These are phyloP conservation scores for Odobenus rosmarus DNA, from an alignment of 2,113 vertebrate species.

Conservation along the genomic window DNA sequence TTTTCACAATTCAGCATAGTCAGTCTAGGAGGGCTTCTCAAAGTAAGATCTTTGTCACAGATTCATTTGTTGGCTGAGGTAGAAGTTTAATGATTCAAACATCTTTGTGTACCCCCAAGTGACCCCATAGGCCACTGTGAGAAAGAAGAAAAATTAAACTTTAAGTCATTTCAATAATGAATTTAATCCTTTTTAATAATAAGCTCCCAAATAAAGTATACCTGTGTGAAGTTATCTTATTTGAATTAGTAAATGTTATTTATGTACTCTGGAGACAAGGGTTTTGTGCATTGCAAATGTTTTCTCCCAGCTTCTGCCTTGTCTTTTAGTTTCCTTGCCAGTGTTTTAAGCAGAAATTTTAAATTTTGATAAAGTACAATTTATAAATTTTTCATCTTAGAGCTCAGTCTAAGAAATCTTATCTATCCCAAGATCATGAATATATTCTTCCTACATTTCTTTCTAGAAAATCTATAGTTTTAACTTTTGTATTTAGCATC, in stretches of 20 bases:
- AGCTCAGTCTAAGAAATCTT: background rate
- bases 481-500: constrained; percentile 1
- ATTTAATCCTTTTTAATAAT: background rate
- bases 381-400: background rate
- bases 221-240: background rate
- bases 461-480: background rate
- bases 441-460: background rate
- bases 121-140: background rate
- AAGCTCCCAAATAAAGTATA: background rate
- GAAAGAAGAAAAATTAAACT: background rate
- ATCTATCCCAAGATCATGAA: background rate
- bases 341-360: background rate
- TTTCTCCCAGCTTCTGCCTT: background rate
- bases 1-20: background rate
- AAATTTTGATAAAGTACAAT: background rate
- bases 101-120: background rate
- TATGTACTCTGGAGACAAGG: background rate
- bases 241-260: constrained; percentile 41
- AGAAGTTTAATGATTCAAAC: background rate
- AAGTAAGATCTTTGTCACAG: background rate
- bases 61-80: background rate
- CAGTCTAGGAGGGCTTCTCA: background rate
- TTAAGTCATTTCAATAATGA: background rate
- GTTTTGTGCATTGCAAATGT: background rate
- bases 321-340: background rate